Evolutionary conservation across 2,797 vertebrate genomes (phyloP).

Genomic region (Melanotaenia nigrans): DNA sequence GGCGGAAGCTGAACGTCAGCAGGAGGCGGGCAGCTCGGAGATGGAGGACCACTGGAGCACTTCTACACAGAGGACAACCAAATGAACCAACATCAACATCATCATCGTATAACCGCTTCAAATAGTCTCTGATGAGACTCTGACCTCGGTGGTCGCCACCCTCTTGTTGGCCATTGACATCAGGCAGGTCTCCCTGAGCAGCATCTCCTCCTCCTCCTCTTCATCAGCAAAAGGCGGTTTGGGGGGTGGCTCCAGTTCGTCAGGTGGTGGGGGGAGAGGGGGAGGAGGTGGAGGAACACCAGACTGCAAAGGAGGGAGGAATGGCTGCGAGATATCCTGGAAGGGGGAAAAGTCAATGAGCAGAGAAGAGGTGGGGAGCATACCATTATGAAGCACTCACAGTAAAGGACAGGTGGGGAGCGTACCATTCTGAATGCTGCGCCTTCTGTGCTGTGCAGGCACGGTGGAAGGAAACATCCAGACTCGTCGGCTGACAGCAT

Average conservation of each 20-base stretch:
- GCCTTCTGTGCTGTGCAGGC: conserved; percentile 75
- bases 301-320: conserved; percentile 75
- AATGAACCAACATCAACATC: not conserved
- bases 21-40: conserved; percentile 77
- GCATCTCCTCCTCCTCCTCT: conserved; percentile 98
- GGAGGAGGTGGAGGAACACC: conserved; percentile 83
- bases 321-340: conserved; percentile 80
- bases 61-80: conserved; percentile 26
- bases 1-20: conserved; percentile 70
- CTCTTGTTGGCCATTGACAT: conserved; percentile 94
- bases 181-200: conserved; percentile 93
- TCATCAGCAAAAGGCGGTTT: conserved; percentile 97
- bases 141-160: conserved; percentile 83
- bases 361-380: not conserved
- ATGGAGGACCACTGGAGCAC: conserved; percentile 86
- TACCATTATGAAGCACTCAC: not conserved
- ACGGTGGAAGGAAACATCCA: conserved; percentile 73
- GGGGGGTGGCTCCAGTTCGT: conserved; percentile 92
- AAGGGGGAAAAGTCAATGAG: not conserved
- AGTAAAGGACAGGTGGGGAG: not conserved
- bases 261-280: conserved; percentile 90
- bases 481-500: conserved; percentile 69
- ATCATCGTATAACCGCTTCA: not conserved
- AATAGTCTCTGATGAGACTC: not conserved
- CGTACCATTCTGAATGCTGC: conserved; percentile 84